Evolutionary conservation across 1,140 invertebrate genomes (phyloP).

Genomic region (Cotesia vestalis): DNA sequence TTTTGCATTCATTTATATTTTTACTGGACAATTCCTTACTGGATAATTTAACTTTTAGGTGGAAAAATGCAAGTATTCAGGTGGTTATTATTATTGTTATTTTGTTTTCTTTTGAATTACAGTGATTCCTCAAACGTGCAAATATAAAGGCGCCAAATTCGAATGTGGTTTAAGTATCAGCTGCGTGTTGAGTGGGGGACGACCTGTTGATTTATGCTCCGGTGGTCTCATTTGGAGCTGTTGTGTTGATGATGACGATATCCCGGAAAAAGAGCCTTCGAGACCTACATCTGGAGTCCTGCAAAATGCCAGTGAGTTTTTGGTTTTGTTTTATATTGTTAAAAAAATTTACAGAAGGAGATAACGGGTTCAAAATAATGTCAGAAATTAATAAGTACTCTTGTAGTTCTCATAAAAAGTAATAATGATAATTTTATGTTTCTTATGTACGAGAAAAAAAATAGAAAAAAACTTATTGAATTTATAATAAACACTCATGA

Average conservation of each 20-base stretch:
- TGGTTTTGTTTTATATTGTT: slow-evolving; percentile 3
- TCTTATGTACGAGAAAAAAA: no score
- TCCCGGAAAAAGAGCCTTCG: slow-evolving; percentile 64
- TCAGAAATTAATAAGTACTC: no score
- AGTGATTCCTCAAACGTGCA: slow-evolving; percentile 94
- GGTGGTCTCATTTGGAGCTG: slow-evolving; percentile 93
- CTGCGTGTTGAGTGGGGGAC: slow-evolving; percentile 86
- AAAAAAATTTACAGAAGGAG: background rate
- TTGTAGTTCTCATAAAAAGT: no score
- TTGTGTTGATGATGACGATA: slow-evolving; percentile 82
- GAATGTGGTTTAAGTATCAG: slow-evolving; percentile 89
- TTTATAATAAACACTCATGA: no score
- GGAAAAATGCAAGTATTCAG: background rate
- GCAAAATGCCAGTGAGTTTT: slow-evolving; percentile 86
- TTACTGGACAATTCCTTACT: background rate
- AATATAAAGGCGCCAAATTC: slow-evolving; percentile 87
- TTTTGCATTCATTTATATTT: slow-evolving; percentile 18
- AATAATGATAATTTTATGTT: no score
- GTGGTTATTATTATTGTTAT: slow-evolving; percentile 20
- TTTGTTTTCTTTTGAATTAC: slow-evolving; percentile 56
- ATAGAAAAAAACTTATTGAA: no score
- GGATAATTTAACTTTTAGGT: background rate
- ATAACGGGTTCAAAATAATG: no score
- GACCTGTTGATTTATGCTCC: slow-evolving; percentile 89
- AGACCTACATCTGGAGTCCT: slow-evolving; percentile 69